Base-by-base conservation (phyloP, 2,888 invertebrate genomes). In the Ochropleura plecta region DNA sequence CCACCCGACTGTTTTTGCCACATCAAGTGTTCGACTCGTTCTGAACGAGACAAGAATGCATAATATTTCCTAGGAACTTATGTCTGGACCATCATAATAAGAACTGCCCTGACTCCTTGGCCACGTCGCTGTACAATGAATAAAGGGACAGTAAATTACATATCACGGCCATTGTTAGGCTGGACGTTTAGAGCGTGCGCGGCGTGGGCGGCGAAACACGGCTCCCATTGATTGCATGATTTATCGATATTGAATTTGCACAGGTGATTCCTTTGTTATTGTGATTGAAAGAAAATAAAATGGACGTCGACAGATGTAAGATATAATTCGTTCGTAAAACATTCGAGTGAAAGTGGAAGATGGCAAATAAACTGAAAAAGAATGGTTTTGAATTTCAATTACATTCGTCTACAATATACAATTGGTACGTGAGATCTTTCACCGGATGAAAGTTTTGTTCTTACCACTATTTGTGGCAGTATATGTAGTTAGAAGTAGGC, bases 231-330 rank as follows among this genome's bases (percentile, higher is more conserved):
- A 92, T 90, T 84, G 87, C 78, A 89, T 91, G 93, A 94, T 93
- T 92, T 93, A 94, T 93, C 84, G 90, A 90, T 90, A 92, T 92
- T 91, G 89, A 91, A 90, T 90, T 90, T 86, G 90, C 91, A 89
- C 88, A 91, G 90, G 88, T 89, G 91, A 89, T 88, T 90, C 87
- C 85, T 88, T 90, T 89, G 86, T 88, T 86, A 76, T 76, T 65
- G 66, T 70, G 79, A 85, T 85, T 82, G 82, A 84, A 83, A 79
- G 79, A 84, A 86, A 87, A 83, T 73, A 79, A 88, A 89, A 85
- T 76, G 76, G 73, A 81, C 76, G 70, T 76, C 79, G 70, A 82
- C 76, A 81, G 77, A 86, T 80, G 78, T 73, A 68, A 81, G 66
- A 76, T 76, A 72, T 78, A 81, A 87, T 84, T 80, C 57, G 55